These are phyloP conservation scores for Anodontia alba DNA, from an alignment of 2,888 invertebrate genomes.

Conservation along the genomic window DNA sequence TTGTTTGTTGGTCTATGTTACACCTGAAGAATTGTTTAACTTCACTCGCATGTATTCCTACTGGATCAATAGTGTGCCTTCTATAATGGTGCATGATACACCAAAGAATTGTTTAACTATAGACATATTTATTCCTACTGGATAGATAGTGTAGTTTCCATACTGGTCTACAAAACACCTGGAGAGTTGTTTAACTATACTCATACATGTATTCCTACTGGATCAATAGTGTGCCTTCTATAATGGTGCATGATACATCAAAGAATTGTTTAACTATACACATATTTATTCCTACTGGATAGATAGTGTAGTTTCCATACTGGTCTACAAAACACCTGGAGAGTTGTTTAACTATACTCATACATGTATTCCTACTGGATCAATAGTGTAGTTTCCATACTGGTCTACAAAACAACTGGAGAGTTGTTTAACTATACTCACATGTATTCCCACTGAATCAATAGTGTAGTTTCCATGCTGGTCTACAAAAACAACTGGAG, in stretches of 20 bases:
- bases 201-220: conserved; percentile 81
- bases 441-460: conserved; percentile 84
- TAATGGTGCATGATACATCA: conserved; percentile 98
- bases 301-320: conserved; percentile 93
- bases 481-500: too few relatives aligned
- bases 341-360: conserved; percentile 18
- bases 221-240: conserved; percentile 90
- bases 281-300: conserved; percentile 87
- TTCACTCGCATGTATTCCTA: conserved; percentile 76
- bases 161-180: conserved; percentile 97
- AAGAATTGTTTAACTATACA: conserved; percentile 95
- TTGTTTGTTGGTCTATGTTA: conserved; percentile 95
- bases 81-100: conserved; percentile 97
- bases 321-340: conserved; percentile 96
- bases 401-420: conserved; percentile 96
- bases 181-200: conserved; percentile 92
- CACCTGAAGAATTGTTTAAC: conserved; percentile 88
- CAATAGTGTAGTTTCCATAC: conserved; percentile 93
- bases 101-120: too few relatives aligned
- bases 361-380: conserved; percentile 80
- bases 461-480: conserved; percentile 95
- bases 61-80: conserved; percentile 89
- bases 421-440: conserved; percentile 90
- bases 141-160: too few relatives aligned
- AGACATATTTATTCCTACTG: too few relatives aligned